Base-by-base conservation (phyloP, 2,888 invertebrate species). In the Petrophora chlorosata region DNA sequence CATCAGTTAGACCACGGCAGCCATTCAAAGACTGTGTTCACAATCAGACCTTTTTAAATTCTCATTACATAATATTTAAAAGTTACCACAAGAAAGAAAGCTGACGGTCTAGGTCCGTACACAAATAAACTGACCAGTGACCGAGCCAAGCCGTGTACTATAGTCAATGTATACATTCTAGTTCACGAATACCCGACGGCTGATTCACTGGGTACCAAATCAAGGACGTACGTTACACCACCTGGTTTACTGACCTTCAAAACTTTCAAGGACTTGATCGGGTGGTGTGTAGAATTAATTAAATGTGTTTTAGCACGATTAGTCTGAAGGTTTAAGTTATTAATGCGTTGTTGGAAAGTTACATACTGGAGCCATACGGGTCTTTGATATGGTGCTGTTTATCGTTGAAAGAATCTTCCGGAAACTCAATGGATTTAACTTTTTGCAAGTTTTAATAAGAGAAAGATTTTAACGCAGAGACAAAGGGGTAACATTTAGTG, bases 371-470 rank as follows among this genome's bases (percentile, higher is more conserved):
- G n/a, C n/a, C n/a, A n/a, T n/a, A n/a, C n/a, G n/a, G n/a, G n/a
- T n/a, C n/a, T n/a, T n/a, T n/a, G n/a, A n/a, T n/a, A n/a, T n/a
- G 19, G 7, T 19, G 4, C 4, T 19, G 5, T 4, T 4, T 19
- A 19, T 19, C 19, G 7, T 4, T 19, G 19, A 7, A 19, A 19
- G 2, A 19, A 19, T 19, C 19, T 19, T 19, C 7, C 19, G 19
- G 1, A 19, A 19, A 5, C 7, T 19, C 7, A 19, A 19, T 4
- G n/a, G 0, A 1, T 10, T 48, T 54, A 85, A 88, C 88, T 89
- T 97, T 96, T n/a, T n/a, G n/a, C n/a, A n/a, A n/a, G n/a, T n/a
- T n/a, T n/a, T n/a, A n/a, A n/a, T n/a, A n/a, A n/a, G n/a, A n/a
- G n/a, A n/a, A n/a, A n/a, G n/a, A n/a, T n/a, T n/a, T n/a, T n/a